Base-by-base conservation (phyloP, 2,113 vertebrate genomes). In the Grammomys dolichurus region DNA sequence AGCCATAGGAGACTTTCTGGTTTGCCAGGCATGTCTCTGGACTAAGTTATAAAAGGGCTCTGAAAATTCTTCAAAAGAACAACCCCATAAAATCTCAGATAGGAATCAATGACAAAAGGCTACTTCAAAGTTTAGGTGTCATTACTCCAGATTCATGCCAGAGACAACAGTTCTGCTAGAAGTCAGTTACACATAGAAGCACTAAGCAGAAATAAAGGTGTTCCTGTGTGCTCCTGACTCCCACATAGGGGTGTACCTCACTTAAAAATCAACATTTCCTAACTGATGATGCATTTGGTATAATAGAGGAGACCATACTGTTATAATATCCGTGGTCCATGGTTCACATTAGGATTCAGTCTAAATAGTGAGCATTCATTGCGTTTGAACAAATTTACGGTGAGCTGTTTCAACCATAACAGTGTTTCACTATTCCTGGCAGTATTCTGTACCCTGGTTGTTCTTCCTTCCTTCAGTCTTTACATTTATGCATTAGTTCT, bases 251-350 rank as follows among this genome's bases (percentile, higher is more conserved):
- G 20, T 58, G 10, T 7, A 70, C 46, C 1, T 78, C 8, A 22
- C 28, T 4, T 10, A 69, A 54, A 26, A 82, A 60, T 26, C 56
- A 84, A 16, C 12, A 65, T 51, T 28, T 56, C 19, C n/a, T n/a
- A n/a, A 12, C 20, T 26, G 4, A 63, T 28, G 60, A 17, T 2
- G 40, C 1, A 16, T 51, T n/a, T 43, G 56, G 54, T 40, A 58
- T 1, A 63, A 36, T 11, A 75, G 58, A 88, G 31, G 3, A 73
- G 16, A 7, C 40, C 56, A 7, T 56, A 72, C 6, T 56, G 14
- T 56, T 28, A 56, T 40, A 28, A 40, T 40, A 20, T 8, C 33
- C 1, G 1, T 3, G 1, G 24, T 72, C 1, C 4, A 19, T 10
- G 19, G 46, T 90, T 33, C 12, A 28, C 14, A 56, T 31, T 28